Evolutionary conservation across 2,888 invertebrate species (phyloP).

Genomic region (Caenorhabditis macrosperma): DNA sequence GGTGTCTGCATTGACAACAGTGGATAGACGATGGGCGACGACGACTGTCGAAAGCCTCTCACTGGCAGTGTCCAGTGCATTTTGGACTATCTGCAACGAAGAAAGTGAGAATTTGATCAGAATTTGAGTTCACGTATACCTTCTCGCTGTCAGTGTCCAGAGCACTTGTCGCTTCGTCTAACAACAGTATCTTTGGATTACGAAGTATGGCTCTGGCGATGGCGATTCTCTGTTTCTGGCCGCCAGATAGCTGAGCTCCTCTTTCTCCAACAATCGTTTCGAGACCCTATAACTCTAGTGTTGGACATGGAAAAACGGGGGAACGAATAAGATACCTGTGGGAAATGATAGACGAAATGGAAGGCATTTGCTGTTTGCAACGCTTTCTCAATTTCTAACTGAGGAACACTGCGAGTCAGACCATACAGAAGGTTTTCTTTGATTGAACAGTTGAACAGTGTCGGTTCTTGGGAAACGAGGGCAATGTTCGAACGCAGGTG

Average conservation of each 20-base stretch:
- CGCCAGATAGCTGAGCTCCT: conserved; percentile 81
- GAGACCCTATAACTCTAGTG: conserved; percentile 74
- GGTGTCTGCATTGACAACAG: conserved; percentile 82
- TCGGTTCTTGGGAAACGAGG: conserved; percentile 81
- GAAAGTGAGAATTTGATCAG: no score
- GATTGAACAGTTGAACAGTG: conserved; percentile 81
- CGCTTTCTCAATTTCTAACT: conserved; percentile 68
- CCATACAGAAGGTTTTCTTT: conserved; percentile 50
- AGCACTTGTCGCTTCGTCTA: conserved; percentile 67
- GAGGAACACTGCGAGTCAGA: conserved; percentile 21
- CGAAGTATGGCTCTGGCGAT: conserved; percentile 80
- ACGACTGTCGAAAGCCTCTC: no score
- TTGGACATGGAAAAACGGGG: background rate
- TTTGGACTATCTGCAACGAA: conserved; percentile 82
- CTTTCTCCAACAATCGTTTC: conserved; percentile 81
- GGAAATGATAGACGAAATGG: conserved; percentile 81
- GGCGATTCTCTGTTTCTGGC: conserved; percentile 82
- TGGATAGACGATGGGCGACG: no score
- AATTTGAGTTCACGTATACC: no score
- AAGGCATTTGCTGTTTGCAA: conserved; percentile 81
- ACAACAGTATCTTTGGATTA: conserved; percentile 59
- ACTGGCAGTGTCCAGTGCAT: no score
- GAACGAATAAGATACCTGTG: no score
- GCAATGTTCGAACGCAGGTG: conserved; percentile 80
- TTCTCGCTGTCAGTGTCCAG: conserved; percentile 72